Base-by-base conservation (phyloP, 2,888 invertebrate species). In the Trypoxylon attenuatum region DNA sequence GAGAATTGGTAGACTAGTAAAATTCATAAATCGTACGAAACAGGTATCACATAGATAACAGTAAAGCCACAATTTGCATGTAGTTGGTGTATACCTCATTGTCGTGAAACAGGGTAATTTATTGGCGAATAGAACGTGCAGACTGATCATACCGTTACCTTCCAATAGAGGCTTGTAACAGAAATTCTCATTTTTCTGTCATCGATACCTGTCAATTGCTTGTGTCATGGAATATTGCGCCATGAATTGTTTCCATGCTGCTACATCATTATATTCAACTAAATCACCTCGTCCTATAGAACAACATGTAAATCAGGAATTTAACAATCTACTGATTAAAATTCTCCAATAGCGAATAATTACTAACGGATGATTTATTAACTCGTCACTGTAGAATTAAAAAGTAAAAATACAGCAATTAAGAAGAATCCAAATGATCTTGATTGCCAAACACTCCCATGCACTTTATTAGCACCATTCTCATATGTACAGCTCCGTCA, bases 301-400 rank as follows among this genome's bases (percentile, higher is more conserved):
- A 61, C 69, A 69, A 68, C 75, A 70, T 74, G 74, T 69, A 69
- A 64, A 74, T 75, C 75, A 67, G 67, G 62, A 69, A 65, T 65
- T 66, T 53, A 67, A 64, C 74, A 69, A 58, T 46, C 62, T 69
- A 67, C 69, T 69, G 71, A 71, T 74, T 67, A 74, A 69, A 71
- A 67, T 51, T 5, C 33, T 58, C 55, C 69, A 64, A 69, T 74
- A 71, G 65, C 50, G 63, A 56, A 64, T 69, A 72, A 74, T 49
- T 70, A 61, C 74, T 72, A 65, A 72, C 69, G 49, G 65, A n/a
- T n/a, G n/a, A n/a, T n/a, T 74, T 71, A 74, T 74, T 71, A 69
- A 54, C 46, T 45, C n/a, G n/a, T n/a, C n/a, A n/a, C n/a, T n/a
- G n/a, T n/a, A n/a, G n/a, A n/a, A n/a, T n/a, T n/a, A n/a, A n/a